These are phyloP conservation scores for Gymnogyps californianus DNA, from an alignment of 2,113 vertebrate genomes.

Conservation along the genomic window DNA sequence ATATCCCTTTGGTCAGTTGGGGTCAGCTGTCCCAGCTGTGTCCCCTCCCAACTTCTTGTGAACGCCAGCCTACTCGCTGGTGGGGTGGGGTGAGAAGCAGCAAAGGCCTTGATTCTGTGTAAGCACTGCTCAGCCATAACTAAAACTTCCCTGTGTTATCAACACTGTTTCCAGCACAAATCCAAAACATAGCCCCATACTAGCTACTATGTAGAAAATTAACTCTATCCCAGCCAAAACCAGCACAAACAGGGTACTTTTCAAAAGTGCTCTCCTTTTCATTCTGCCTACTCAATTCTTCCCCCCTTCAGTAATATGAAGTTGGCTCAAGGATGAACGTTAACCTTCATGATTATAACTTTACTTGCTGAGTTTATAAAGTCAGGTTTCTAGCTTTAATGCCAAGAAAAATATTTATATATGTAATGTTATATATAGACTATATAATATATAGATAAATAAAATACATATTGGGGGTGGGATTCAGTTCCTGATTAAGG, in stretches of 20 bases:
- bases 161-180: too few relatives aligned
- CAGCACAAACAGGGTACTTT: background rate
- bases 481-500: background rate
- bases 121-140: too few relatives aligned
- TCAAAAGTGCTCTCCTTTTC: background rate
- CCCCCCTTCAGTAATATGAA: background rate
- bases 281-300: background rate
- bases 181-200: too few relatives aligned
- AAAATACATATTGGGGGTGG: background rate
- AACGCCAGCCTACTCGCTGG: too few relatives aligned
- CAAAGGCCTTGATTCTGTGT: too few relatives aligned
- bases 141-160: too few relatives aligned
- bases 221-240: too few relatives aligned
- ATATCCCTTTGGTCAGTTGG: too few relatives aligned
- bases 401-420: background rate
- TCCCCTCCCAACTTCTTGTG: too few relatives aligned
- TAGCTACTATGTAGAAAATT: too few relatives aligned
- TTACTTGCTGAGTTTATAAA: background rate
- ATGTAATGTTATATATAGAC: background rate
- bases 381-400: background rate
- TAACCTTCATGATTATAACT: background rate
- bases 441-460: background rate
- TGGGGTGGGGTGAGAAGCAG: too few relatives aligned
- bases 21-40: too few relatives aligned
- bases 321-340: background rate